Evolutionary conservation across 1,140 invertebrate genomes (phyloP).

Genomic region (Oryctes rhinoceros): DNA sequence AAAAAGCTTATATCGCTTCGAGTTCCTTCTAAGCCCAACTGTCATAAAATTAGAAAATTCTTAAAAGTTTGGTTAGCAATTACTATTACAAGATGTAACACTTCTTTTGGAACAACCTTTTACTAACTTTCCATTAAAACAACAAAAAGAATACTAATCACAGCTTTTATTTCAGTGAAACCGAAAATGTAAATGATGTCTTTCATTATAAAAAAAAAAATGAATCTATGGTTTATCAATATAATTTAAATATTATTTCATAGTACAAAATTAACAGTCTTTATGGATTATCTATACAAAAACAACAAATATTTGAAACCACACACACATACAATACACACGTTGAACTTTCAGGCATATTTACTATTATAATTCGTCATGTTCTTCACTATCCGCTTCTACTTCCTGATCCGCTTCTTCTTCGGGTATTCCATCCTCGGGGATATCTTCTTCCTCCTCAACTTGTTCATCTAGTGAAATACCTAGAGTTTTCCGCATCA

Average conservation of each 20-base stretch:
- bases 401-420: constrained; percentile 56
- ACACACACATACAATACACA: neutral
- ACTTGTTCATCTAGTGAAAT: constrained; percentile 78
- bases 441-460: constrained; percentile 66
- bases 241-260: constrained; percentile 16
- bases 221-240: constrained; percentile 21
- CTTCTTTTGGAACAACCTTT: no score
- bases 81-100: no score
- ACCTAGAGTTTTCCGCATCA: constrained; percentile 85
- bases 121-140: no score
- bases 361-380: constrained; percentile 61
- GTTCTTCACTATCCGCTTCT: constrained; percentile 59
- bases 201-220: constrained; percentile 23
- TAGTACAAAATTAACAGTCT: constrained; percentile 15
- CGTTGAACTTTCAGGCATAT: constrained; percentile 2
- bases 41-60: no score
- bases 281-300: constrained; percentile 3
- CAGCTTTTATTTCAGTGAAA: constrained; percentile 28
- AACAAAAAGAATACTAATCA: constrained; percentile 3
- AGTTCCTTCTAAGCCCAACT: no score
- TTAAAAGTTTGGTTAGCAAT: no score
- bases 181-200: constrained; percentile 3
- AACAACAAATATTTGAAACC: constrained; percentile 9
- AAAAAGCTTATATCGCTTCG: no score
- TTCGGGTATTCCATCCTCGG: constrained; percentile 61